Evolutionary conservation across 1,140 invertebrate genomes (phyloP), one percentile per base, ranked within the genome.

Genomic region (Eufriesea mexicana): DNA sequence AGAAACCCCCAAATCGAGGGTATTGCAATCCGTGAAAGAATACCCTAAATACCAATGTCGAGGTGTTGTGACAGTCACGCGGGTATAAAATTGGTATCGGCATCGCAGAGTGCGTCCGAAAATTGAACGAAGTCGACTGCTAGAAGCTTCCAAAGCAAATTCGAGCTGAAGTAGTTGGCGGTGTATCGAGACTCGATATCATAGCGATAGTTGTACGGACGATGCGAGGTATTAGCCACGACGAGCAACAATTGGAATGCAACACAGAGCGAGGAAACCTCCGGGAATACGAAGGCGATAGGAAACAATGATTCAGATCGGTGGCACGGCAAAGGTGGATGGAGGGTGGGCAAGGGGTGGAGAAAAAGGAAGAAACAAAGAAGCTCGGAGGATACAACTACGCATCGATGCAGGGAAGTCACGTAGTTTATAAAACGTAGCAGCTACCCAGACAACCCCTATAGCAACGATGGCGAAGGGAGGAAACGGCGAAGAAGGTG

Each of bases 381-480:
- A 61, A 59, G 54, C 7, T 28, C 18, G 20, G 45, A 12, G 54
- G 16, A 66, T 45, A 61, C 51, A 23, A 57, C 68, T 67, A 80
- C 86, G 70, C 83, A 82, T 76, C 59, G 55, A 35, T 28, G 54
- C 25, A 59, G 47, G 64, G 62, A 76, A 88, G 87, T 87, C 85
- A 84, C 85, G 87, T 89, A 87, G 73, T 89, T 85, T 88, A 88
- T 89, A 84, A 89, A 90, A 87, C 75, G 83, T 81, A 79, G 68
- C 70, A 78, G 79, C 81, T 62, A 86, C 68, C 70, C 81, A 79
- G 42, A 66, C 77, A 45, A n/a, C 16, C 12, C 12, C 55, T 51
- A 35, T 42, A 62, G n/a, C 23, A 72, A 62, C 5, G 6, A 25
- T 12, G 35, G 35, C 20, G 42, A 45, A 57, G 61, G 81, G 54